These are phyloP conservation scores for Orius laevigatus DNA, from an alignment of 1,140 invertebrate genomes.

Conservation along the genomic window DNA sequence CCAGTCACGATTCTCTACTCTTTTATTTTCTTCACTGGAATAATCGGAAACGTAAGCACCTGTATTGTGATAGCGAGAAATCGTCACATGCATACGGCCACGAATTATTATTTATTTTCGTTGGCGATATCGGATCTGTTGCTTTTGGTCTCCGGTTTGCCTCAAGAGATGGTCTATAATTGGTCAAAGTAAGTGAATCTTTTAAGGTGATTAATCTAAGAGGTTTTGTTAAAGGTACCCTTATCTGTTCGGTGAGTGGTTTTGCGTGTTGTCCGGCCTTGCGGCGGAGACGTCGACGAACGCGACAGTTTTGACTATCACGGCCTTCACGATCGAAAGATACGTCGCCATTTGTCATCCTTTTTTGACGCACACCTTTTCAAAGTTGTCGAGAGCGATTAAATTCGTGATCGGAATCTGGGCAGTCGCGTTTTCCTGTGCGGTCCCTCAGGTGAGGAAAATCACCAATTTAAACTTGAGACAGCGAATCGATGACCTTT, in stretches of 20 bases:
- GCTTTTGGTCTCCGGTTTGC: conserved; percentile 52
- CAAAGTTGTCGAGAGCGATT: conserved; percentile 53
- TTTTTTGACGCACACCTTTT: conserved; percentile 56
- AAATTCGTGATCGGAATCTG: conserved; percentile 52
- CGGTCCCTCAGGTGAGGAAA: conserved; percentile 41
- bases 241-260: conserved; percentile 69
- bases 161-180: conserved; percentile 60
- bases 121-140: conserved; percentile 76
- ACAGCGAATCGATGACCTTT: not conserved
- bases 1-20: conserved; percentile 50
- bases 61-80: conserved; percentile 71
- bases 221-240: conserved; percentile 40
- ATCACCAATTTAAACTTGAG: not conserved
- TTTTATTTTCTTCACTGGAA: conserved; percentile 61
- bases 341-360: conserved; percentile 74
- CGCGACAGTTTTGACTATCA: conserved; percentile 83
- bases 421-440: conserved; percentile 50
- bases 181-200: conserved; percentile 65
- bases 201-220: conserved; percentile 26
- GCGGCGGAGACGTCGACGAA: conserved; percentile 78
- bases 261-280: conserved; percentile 69
- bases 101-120: conserved; percentile 76
- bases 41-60: conserved; percentile 70
- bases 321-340: conserved; percentile 67
- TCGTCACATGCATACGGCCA: conserved; percentile 63